phyloP scores from a whole-genome alignment of 2,113 vertebrate genomes.

The Orycteropus afer region DNA sequence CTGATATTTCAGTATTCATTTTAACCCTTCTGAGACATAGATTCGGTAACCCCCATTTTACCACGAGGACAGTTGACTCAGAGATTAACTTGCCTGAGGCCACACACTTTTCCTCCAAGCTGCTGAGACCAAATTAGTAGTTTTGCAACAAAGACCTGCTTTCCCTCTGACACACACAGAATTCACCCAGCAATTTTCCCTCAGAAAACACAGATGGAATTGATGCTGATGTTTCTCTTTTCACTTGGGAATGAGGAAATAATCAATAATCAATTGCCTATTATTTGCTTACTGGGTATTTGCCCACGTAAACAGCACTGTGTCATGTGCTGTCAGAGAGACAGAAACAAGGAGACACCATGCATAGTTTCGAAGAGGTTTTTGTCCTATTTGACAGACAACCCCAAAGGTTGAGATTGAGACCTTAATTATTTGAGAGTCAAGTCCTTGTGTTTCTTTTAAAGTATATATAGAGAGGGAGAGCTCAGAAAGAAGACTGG shows the following conservation, averaged over 20 bases:
- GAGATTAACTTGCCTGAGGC: background rate
- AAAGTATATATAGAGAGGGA: too few relatives aligned
- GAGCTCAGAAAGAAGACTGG: too few relatives aligned
- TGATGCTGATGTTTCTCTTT: background rate
- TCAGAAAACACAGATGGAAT: constrained; percentile 16
- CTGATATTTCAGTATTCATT: background rate
- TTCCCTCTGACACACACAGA: background rate
- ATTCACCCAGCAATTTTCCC: background rate
- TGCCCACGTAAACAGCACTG: background rate
- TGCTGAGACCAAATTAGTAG: background rate
- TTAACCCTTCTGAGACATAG: background rate
- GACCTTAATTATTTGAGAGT: background rate
- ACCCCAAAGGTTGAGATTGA: background rate
- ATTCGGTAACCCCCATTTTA: background rate
- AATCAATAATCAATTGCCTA: constrained; percentile 35
- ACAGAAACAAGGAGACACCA: background rate
- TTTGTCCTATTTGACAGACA: background rate
- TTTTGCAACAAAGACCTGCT: background rate
- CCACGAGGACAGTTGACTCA: background rate
- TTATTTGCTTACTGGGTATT: background rate
- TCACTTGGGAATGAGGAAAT: constrained; percentile 32
- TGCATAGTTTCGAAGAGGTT: background rate
- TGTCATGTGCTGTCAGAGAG: background rate
- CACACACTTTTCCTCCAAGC: background rate
- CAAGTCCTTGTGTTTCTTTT: background rate